A percentile compares a stretch with the other conserved stretches of the same genome.
Evolutionary conservation across 2,113 vertebrate genomes (phyloP).

Genomic region (Centropristis striata): DNA sequence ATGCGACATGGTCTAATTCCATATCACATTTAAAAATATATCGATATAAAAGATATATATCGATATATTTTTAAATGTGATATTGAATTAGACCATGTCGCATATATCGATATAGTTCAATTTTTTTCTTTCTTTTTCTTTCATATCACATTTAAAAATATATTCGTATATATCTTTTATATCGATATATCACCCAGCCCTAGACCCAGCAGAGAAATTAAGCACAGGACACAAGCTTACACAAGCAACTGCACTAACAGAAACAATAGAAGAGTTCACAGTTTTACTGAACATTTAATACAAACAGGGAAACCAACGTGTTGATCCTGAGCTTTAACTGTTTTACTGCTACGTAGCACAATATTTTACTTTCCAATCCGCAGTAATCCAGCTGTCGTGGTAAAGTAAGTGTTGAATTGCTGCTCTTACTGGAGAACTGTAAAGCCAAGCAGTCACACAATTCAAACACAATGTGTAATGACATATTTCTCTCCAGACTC

Average conservation of each 20-base stretch:
- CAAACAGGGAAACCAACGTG: neutral
- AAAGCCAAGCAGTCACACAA: conserved; percentile 14
- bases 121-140: too few species aligned
- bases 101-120: too few species aligned
- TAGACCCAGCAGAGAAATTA: too few species aligned
- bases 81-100: too few species aligned
- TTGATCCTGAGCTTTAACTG: neutral
- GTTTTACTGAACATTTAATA: neutral
- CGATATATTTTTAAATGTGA: too few species aligned
- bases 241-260: neutral
- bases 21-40: too few species aligned
- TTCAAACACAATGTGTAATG: conserved; percentile 23
- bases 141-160: too few species aligned
- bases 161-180: too few species aligned
- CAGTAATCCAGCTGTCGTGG: conserved; percentile 31
- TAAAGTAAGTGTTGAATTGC: conserved; percentile 15
- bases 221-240: too few species aligned
- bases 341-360: conserved; percentile 33
- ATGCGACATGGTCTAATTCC: too few species aligned
- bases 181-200: too few species aligned
- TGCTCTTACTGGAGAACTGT: conserved; percentile 5
- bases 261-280: neutral
- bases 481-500: conserved; percentile 21
- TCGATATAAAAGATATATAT: too few species aligned
- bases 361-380: conserved; percentile 13